Conservation (phyloP, 1,140 invertebrate species). For the Drosophila nigromelanica region DNA sequence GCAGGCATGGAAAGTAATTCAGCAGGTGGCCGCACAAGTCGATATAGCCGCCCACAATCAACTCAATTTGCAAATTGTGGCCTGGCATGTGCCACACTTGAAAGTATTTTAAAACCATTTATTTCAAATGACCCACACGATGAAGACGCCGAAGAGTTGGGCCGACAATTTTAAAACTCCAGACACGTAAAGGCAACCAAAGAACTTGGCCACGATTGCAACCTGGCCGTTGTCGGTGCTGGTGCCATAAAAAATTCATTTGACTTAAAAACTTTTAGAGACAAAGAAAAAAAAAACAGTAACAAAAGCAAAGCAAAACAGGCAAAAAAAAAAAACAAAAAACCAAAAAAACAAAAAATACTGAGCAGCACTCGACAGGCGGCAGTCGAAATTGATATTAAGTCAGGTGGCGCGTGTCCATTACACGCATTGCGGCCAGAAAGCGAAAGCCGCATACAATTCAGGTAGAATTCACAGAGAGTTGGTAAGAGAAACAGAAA, state of each 20-base stretch:
- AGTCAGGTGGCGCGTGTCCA: constrained; percentile 79
- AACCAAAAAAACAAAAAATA: constrained; percentile 12
- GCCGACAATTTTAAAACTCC: constrained; percentile 55
- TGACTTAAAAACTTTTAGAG: constrained; percentile 71
- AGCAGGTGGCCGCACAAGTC: constrained; percentile 10
- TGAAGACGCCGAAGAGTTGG: constrained; percentile 31
- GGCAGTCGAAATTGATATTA: constrained; percentile 70
- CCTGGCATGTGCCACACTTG: constrained; percentile 35
- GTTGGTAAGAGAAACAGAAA: background rate
- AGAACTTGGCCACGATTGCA: constrained; percentile 32
- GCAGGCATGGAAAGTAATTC: constrained; percentile 17
- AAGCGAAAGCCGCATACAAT: constrained; percentile 50
- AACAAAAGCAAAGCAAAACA: constrained; percentile 17
- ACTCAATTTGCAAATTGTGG: constrained; percentile 70
- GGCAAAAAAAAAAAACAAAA: background rate
- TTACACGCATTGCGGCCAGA: constrained; percentile 69
- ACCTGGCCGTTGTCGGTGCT: constrained; percentile 6
- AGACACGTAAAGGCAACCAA: constrained; percentile 58
- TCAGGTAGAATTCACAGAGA: background rate
- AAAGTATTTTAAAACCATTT: constrained; percentile 76
- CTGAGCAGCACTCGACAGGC: constrained; percentile 12
- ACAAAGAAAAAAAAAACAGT: constrained; percentile 33
- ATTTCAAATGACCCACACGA: constrained; percentile 59
- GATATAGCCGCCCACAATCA: constrained; percentile 25
- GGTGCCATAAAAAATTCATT: constrained; percentile 80